A percentile compares a stretch with the other conserved stretches of the same genome.
These are phyloP conservation scores for Tragopan temminckii DNA, from an alignment of 2,797 vertebrate species.

Conservation along the genomic window DNA sequence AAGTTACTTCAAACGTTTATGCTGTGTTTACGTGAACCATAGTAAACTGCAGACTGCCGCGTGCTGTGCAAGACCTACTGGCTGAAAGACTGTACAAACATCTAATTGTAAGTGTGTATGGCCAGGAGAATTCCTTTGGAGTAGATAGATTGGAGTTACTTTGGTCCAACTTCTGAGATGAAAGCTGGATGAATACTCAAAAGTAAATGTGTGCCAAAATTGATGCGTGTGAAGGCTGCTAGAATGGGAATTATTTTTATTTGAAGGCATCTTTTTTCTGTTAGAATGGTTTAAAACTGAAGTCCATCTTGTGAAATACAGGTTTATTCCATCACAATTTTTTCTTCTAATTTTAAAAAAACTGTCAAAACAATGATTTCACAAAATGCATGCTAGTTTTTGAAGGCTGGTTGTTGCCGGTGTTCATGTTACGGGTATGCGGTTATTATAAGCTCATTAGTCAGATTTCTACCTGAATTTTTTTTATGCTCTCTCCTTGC, in stretches of 20 bases:
- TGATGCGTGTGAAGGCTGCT: neutral
- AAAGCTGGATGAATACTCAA: neutral
- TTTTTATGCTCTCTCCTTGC: neutral
- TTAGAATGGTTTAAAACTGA: neutral
- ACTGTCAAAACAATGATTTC: neutral
- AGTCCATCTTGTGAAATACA: neutral
- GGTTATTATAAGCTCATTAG: neutral
- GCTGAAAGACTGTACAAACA: neutral
- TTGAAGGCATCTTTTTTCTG: fast-evolving
- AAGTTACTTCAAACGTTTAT: neutral
- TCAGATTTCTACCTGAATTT: neutral
- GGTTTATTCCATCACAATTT: neutral
- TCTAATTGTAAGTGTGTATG: fast-evolving
- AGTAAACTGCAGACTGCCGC: neutral
- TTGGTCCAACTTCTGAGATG: neutral
- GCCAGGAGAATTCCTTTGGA: neutral
- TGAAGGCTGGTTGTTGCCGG: neutral
- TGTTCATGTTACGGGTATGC: neutral
- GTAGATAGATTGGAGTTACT: neutral
- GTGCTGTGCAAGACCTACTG: neutral
- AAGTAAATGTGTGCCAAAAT: neutral
- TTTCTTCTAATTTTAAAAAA: neutral
- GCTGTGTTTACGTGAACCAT: neutral
- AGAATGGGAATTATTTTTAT: neutral
- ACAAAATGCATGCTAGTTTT: neutral